Conservation (phyloP, 2,797 vertebrate species). For the Spinus olivaceus region DNA sequence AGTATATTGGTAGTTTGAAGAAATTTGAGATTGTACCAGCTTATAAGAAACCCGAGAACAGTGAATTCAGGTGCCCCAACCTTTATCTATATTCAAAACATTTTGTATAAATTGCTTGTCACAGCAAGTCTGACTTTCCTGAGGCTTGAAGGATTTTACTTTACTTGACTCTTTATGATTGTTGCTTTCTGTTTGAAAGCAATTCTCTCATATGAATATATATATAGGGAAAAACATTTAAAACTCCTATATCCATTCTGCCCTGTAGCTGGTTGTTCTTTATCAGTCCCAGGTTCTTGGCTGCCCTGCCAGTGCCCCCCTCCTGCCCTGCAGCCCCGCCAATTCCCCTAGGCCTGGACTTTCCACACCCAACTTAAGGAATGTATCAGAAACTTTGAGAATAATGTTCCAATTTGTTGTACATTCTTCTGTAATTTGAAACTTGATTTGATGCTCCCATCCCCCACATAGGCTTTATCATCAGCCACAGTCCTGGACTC, state of each 20-base stretch:
- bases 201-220: neutral
- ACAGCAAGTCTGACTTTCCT: neutral
- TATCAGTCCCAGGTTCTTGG: neutral
- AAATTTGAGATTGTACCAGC: neutral
- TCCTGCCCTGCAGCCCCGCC: neutral
- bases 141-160: neutral
- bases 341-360: neutral
- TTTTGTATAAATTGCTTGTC: neutral
- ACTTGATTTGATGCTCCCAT: neutral
- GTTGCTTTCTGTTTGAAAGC: neutral
- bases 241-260: neutral
- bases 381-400: neutral
- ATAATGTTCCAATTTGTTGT: neutral
- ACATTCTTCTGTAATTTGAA: neutral
- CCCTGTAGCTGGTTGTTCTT: neutral
- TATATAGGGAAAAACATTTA: neutral
- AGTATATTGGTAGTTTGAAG: neutral
- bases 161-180: neutral
- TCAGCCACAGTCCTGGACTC: neutral
- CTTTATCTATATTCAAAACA: neutral
- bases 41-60: neutral
- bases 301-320: neutral
- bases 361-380: neutral
- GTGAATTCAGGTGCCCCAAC: neutral
- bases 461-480: neutral